Conservation (phyloP, 2,113 vertebrate genomes). For the Triplophysa dalaica region DNA sequence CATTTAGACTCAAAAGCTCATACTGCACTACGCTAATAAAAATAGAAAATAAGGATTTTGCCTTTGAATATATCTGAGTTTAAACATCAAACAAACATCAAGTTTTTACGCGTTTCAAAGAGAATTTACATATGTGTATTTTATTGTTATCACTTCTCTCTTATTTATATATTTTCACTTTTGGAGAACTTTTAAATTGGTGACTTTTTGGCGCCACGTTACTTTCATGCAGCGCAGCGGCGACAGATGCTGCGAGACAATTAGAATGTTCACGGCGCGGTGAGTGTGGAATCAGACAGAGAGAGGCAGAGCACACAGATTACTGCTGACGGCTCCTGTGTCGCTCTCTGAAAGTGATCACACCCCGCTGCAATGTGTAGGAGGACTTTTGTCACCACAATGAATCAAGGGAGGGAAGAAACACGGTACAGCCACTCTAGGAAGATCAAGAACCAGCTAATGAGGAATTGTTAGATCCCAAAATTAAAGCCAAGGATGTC, state of each 20-base stretch:
- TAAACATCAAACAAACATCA: too few relatives aligned
- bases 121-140: not conserved
- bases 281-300: conserved; percentile 42
- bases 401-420: conserved; percentile 44
- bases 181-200: conserved; percentile 12
- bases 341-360: conserved; percentile 51
- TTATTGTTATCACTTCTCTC: not conserved
- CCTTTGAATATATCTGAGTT: too few relatives aligned
- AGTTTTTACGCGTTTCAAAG: too few relatives aligned
- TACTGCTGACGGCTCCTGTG: conserved; percentile 48
- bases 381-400: conserved; percentile 52
- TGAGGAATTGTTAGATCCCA: conserved; percentile 45
- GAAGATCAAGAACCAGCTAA: conserved; percentile 45
- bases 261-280: conserved; percentile 35
- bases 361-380: conserved; percentile 48
- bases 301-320: conserved; percentile 39
- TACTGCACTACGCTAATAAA: not conserved
- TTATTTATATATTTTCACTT: conserved; percentile 1
- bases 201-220: not conserved
- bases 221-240: conserved; percentile 6
- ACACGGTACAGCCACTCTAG: conserved; percentile 47
- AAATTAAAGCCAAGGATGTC: conserved; percentile 29
- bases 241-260: conserved; percentile 29
- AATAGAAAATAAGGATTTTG: not conserved
- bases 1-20: not conserved